A percentile compares a stretch with the other conserved stretches of the same genome.
These are phyloP conservation scores for Bubo bubo DNA, from an alignment of 2,113 vertebrate species.

Conservation along the genomic window DNA sequence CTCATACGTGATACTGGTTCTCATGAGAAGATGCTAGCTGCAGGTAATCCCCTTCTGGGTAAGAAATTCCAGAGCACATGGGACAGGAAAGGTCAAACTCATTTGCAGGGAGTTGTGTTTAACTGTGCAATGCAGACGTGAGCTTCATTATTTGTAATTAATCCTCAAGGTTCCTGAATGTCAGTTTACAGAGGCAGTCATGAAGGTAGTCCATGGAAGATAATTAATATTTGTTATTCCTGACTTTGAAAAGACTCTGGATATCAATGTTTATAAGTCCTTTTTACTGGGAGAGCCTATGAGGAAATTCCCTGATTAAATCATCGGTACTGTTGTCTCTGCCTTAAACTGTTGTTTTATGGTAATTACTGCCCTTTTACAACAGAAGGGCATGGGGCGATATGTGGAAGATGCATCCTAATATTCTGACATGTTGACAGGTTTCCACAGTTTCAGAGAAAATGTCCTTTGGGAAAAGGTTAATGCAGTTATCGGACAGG, in stretches of 20 bases:
- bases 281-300: not conserved
- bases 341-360: conserved; percentile 11
- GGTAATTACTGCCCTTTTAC: conserved; percentile 43
- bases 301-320: not conserved
- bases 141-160: conserved; percentile 69
- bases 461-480: conserved; percentile 33
- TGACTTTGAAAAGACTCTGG: conserved; percentile 13
- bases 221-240: conserved; percentile 58
- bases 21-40: not conserved
- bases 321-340: not conserved
- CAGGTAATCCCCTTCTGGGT: conserved; percentile 8
- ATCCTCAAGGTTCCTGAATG: conserved; percentile 67
- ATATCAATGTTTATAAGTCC: not conserved
- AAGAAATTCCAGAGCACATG: conserved; percentile 22
- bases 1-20: not conserved
- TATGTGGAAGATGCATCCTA: not conserved
- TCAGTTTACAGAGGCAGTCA: conserved; percentile 44
- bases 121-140: conserved; percentile 45
- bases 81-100: conserved; percentile 67
- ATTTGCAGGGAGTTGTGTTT: conserved; percentile 61
- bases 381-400: not conserved
- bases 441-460: conserved; percentile 45
- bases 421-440: conserved; percentile 40
- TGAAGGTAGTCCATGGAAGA: conserved; percentile 36
- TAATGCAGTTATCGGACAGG: conserved; percentile 20